A percentile compares a stretch with the other conserved stretches of the same genome.
phyloP scores from a whole-genome alignment of 2,888 invertebrate genomes.

The Pollenia angustigena region DNA sequence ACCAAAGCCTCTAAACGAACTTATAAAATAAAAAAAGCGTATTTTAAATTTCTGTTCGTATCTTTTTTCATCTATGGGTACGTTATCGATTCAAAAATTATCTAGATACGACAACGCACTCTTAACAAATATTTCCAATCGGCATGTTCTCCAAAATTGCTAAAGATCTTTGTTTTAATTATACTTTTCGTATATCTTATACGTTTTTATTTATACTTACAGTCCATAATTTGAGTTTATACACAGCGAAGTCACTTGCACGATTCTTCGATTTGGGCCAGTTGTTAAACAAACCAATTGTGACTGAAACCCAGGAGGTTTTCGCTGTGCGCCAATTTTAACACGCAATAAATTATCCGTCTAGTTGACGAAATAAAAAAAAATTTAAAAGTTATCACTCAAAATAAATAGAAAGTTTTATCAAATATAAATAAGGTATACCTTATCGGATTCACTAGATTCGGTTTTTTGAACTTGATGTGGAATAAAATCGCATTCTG shows the following conservation, averaged over 20 bases:
- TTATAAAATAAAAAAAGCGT: no score
- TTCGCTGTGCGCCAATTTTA: conserved; percentile 91
- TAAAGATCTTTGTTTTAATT: no score
- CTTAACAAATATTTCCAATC: no score
- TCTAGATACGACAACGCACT: background rate
- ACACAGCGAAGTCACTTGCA: conserved; percentile 93
- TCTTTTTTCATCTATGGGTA: background rate
- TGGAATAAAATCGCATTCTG: conserved; percentile 91
- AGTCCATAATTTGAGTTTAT: conserved; percentile 98
- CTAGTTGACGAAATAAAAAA: conserved; percentile 75
- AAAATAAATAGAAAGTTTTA: conserved; percentile 53
- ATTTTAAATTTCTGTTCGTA: background rate
- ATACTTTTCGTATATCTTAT: no score
- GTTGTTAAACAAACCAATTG: conserved; percentile 96
- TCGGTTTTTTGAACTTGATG: conserved; percentile 85
- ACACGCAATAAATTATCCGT: conserved; percentile 87
- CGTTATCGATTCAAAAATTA: background rate
- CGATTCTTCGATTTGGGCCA: conserved; percentile 87
- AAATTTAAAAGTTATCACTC: background rate
- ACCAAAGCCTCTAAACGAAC: no score
- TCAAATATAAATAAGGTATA: conserved; percentile 57
- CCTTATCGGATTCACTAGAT: conserved; percentile 81
- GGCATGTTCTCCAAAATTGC: no score
- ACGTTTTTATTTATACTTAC: conserved; percentile 87
- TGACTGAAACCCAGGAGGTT: conserved; percentile 98